Percentiles rank a stretch among this genome's conserved stretches.
Evolutionary conservation across 2,888 invertebrate species (phyloP).

Genomic region (Suillia variegata): DNA sequence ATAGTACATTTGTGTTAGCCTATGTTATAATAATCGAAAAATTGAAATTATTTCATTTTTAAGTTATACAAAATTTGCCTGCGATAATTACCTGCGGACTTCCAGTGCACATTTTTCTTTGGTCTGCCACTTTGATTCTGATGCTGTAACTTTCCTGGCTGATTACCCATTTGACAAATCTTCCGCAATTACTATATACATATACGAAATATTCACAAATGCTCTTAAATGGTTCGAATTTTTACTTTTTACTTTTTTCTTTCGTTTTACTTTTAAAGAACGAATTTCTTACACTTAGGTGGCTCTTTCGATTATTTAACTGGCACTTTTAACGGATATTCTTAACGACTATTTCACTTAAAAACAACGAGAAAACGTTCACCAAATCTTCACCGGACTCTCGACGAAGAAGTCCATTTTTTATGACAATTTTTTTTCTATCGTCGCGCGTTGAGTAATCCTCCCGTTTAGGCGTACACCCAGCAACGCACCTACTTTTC

Average conservation of each 20-base stretch:
- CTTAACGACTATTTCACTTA: background rate
- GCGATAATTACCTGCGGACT: constrained; percentile 76
- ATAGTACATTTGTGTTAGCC: background rate
- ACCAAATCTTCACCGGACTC: constrained; percentile 31
- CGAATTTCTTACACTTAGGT: too few species aligned
- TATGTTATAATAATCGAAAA: constrained; percentile 15
- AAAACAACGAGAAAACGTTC: background rate
- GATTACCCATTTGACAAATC: constrained; percentile 66
- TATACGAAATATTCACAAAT: too few species aligned
- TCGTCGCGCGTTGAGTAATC: constrained; percentile 59
- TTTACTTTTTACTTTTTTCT: too few species aligned
- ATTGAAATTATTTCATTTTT: constrained; percentile 30
- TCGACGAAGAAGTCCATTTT: constrained; percentile 45
- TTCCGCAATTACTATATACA: background rate
- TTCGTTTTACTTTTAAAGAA: too few species aligned
- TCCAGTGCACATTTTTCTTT: constrained; percentile 83
- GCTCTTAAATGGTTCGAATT: too few species aligned
- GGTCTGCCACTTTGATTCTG: constrained; percentile 64
- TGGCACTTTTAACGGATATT: too few species aligned
- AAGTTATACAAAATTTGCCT: background rate
- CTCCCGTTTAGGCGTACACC: constrained; percentile 32
- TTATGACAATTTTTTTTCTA: too few species aligned
- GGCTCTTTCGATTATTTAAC: too few species aligned
- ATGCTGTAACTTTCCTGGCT: constrained; percentile 66
- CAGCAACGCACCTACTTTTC: constrained; percentile 4